Evolutionary conservation across 2,888 invertebrate species (phyloP).

Genomic region (Villa cingulata): DNA sequence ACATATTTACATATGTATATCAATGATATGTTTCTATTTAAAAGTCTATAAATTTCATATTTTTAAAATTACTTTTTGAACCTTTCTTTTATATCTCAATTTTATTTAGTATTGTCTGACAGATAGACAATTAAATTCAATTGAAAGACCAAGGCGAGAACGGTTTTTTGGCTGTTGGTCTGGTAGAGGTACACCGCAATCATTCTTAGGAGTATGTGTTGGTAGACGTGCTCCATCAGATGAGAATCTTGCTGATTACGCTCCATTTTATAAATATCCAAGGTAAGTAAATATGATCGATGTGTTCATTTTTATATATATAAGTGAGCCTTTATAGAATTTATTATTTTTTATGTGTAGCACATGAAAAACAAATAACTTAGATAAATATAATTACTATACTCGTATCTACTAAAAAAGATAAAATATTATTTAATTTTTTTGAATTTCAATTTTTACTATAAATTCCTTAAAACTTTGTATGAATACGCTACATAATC

Average conservation of each 20-base stretch:
- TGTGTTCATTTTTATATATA: too few relatives aligned
- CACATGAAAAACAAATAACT: too few relatives aligned
- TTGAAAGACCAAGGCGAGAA: constrained; percentile 46
- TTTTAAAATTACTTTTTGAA: neutral
- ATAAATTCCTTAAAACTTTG: too few relatives aligned
- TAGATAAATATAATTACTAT: too few relatives aligned
- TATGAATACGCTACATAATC: too few relatives aligned
- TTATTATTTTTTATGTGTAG: too few relatives aligned
- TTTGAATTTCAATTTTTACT: too few relatives aligned
- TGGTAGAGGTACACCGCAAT: constrained; percentile 38
- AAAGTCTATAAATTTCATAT: neutral
- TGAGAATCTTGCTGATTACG: constrained; percentile 73
- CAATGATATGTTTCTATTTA: too few relatives aligned
- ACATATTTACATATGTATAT: too few relatives aligned
- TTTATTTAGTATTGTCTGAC: constrained; percentile 70
- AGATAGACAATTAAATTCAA: constrained; percentile 66
- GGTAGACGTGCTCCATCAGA: constrained; percentile 75
- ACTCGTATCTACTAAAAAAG: too few relatives aligned
- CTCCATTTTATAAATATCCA: constrained; percentile 65
- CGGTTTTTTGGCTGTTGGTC: constrained; percentile 78
- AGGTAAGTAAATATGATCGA: constrained; percentile 40
- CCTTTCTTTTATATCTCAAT: neutral
- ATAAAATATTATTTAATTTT: too few relatives aligned
- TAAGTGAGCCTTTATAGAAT: too few relatives aligned
- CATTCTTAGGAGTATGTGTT: constrained; percentile 75